phyloP scores from a whole-genome alignment of 2,888 invertebrate species.

The Drosophila prolongata region DNA sequence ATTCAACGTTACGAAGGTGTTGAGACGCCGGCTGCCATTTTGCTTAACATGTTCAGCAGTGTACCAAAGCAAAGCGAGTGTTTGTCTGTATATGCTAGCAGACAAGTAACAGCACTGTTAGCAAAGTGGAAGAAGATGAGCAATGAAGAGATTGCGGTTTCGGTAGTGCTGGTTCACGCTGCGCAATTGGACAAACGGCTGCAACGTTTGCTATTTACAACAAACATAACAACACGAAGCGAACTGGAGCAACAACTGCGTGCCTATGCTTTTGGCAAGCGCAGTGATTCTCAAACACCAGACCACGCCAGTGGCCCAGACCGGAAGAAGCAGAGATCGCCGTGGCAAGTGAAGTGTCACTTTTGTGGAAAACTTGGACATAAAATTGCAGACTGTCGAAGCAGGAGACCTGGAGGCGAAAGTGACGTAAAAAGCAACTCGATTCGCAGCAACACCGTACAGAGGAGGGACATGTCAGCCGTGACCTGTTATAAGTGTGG shows the following conservation, averaged over 20 bases:
- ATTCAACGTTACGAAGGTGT: too few species aligned
- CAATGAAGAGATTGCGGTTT: too few species aligned
- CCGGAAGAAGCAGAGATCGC: too few species aligned
- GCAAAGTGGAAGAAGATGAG: too few species aligned
- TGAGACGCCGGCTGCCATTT: too few species aligned
- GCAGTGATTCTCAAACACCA: conserved; percentile 2
- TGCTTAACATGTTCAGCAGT: too few species aligned
- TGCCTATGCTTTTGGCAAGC: conserved; percentile 2
- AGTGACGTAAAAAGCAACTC: conserved; percentile 1
- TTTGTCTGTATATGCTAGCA: too few species aligned
- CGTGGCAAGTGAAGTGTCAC: too few species aligned
- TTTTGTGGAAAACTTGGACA: too few species aligned
- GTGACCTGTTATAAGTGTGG: background rate
- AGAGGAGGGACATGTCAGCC: background rate
- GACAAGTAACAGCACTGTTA: too few species aligned
- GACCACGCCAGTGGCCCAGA: background rate
- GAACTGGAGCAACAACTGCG: conserved; percentile 2
- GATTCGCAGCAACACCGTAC: background rate
- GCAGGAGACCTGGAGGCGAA: background rate
- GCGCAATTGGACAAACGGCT: background rate
- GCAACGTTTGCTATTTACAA: background rate
- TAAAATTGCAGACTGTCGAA: background rate
- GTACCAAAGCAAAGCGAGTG: too few species aligned
- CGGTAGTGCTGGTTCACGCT: too few species aligned
- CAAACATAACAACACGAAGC: conserved; percentile 1